Base-by-base conservation (phyloP, 2,888 invertebrate species). In the Scaptomyza tumidula region DNA sequence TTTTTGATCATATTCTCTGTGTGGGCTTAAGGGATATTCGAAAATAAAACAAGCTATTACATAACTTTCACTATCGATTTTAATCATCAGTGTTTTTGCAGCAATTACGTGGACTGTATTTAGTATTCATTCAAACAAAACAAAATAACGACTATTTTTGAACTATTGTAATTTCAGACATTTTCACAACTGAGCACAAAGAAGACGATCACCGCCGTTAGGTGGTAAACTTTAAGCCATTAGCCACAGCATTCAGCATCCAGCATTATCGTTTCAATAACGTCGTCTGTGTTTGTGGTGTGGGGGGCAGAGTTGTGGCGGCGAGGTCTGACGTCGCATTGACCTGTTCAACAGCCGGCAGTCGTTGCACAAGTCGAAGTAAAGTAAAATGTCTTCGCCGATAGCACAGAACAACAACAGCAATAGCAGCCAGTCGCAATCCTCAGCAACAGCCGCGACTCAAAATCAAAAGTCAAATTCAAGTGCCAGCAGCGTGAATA, bases 391-490 rank as follows among this genome's bases (percentile, higher is more conserved):
- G 87, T 88, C 87, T 74, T 78, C 87, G 71, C 80, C 87, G 73
- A 45, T 76, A 71, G 86, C 89, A 67, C 89, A 81, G 71, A 88
- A 71, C 72, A 80, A 86, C 88, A 79, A 71, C 72, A 87, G 62
- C 85, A 84, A 64, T 71, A 69, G 62, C 82, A 75, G 73, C 81
- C 81, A 78, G 78, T 77, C 63, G 62, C 75, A 63, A 60, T 43
- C 56, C 50, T 43, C 58, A 39, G 37, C 46, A 65, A 61, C 68
- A 64, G 57, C 83, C 60, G 53, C 53, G 29, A 74, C 74, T 49
- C 80, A 84, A 74, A 88, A 83, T 75, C 84, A 79, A 79, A 85
- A 84, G 59, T 71, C 84, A 81, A 85, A 84, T 73, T 56, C 81
- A 46, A 69, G 73, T 48, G 60, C 41, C 55, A 14, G 72, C 62